Base-by-base conservation (phyloP, 1,140 invertebrate genomes). In the Drosophila seguyi region DNA sequence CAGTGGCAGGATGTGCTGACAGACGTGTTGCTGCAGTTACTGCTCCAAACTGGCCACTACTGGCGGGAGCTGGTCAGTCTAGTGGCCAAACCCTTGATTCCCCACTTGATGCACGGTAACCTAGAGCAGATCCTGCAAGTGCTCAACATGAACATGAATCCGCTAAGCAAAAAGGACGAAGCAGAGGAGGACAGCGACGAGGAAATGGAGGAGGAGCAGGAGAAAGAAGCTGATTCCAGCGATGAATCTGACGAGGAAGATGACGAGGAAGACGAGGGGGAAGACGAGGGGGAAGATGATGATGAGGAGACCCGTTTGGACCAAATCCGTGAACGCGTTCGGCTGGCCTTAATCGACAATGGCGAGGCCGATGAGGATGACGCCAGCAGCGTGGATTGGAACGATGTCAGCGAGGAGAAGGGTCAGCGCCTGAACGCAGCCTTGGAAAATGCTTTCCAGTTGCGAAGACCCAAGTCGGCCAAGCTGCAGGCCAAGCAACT, bases 371-470 rank as follows among this genome's bases (percentile, higher is more conserved):
- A 66, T 13, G 61, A 71, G 0, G 27, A 67, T 31, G 76, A 63
- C 22, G 75, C 41, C n/a, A 84, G 77, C 90, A 96, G 96, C 66
- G 93, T 97, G 10, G 96, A 97, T 75, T 94, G 96, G 18, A 96
- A 97, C 83, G 94, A 96, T 73, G 95, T 97, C 44, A 94, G 94
- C 65, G 96, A 97, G 79, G 95, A 95, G 72, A 95, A 97, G 91
- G 96, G 96, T 6, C 95, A 95, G 73, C 94, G 95, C 71, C 92
- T 97, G 5, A 95, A 97, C 81, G 93, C 94, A 77, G 95, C 95
- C 3, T 90, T 97, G 27, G 95, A 95, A 1, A 94, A 94, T 44
- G 96, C 95, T 2, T 97, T 97, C 82, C 95, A 94, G 81, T 93
- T 95, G 58, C 94, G 95, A 59, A 91, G 92, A 7, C 94, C 94